Base-by-base conservation (phyloP, 2,888 invertebrate species). In the Stenurella melanura region DNA sequence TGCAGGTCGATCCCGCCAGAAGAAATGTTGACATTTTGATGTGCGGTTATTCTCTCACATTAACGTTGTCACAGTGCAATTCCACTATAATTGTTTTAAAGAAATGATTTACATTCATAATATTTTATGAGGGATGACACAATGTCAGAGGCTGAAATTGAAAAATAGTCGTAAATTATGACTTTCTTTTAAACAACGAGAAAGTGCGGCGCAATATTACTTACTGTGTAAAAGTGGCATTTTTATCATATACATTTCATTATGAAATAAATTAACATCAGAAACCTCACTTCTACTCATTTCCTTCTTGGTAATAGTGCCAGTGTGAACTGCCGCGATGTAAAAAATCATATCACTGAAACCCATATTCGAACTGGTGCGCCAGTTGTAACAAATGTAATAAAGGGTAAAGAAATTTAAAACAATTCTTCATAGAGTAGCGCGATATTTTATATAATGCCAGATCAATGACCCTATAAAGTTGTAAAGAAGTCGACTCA, bases 41-140 rank as follows among this genome's bases (percentile, higher is more conserved):
- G 75, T 75, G 77, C 75, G 71, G 67, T 64, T 64, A 70, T 75
- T 70, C 69, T 57, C 75, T 64, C 70, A 75, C 70, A 70, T 73
- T 68, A 73, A 54, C 71, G 71, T 66, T 72, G 57, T 61, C 71
- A 74, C 77, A 74, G 74, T 74, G 68, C 72, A 74, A 73, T 61
- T 63, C 67, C 70, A 74, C 73, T 73, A 77, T 80, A 80, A 81
- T 81, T 80, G 78, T 80, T 82, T 76, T 71, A 74, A 77, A 78
- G 73, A 75, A 71, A 74, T 78, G 78, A 80, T 80, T 78, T 78
- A 78, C 77, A 79, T 76, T 76, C 76, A 74, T 78, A 78, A 76
- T 76, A 73, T 78, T 76, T 78, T 75, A 78, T 70, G 74, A 67
- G 77, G 61, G 75, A 73, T 79, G 75, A 77, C 77, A 64, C 26